phyloP scores from a whole-genome alignment of 2,797 vertebrate genomes.

The Prunella strophiata region DNA sequence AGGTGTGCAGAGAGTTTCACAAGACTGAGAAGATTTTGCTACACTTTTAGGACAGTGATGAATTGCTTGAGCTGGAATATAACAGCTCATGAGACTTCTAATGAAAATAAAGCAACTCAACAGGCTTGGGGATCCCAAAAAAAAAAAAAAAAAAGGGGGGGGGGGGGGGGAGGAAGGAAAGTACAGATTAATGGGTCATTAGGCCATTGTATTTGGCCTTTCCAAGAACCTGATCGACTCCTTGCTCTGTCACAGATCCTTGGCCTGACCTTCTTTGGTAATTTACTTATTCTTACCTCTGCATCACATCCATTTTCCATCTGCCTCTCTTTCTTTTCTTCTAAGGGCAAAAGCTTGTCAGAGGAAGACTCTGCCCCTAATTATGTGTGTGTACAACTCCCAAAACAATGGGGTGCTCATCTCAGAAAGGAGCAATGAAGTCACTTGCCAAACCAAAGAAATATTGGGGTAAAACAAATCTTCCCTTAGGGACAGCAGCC shows the following conservation, averaged over 20 bases:
- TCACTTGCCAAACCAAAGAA: not conserved
- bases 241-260: not conserved
- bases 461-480: not conserved
- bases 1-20: not conserved
- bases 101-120: not conserved
- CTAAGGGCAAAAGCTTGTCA: not conserved
- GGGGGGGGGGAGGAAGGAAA: accelerated
- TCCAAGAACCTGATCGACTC: not conserved
- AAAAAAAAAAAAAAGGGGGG: not conserved
- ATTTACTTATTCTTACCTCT: not conserved
- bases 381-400: not conserved
- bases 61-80: not conserved
- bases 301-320: not conserved
- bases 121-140: not conserved
- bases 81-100: not conserved
- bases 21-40: not conserved
- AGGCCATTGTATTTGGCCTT: not conserved
- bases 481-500: not conserved
- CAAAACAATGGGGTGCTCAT: not conserved
- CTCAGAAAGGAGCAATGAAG: not conserved
- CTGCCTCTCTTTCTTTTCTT: not conserved
- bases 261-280: not conserved
- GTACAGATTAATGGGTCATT: accelerated
- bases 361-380: not conserved
- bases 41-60: not conserved